Base-by-base conservation (phyloP, 1,140 invertebrate species). In the Sipha flava region DNA sequence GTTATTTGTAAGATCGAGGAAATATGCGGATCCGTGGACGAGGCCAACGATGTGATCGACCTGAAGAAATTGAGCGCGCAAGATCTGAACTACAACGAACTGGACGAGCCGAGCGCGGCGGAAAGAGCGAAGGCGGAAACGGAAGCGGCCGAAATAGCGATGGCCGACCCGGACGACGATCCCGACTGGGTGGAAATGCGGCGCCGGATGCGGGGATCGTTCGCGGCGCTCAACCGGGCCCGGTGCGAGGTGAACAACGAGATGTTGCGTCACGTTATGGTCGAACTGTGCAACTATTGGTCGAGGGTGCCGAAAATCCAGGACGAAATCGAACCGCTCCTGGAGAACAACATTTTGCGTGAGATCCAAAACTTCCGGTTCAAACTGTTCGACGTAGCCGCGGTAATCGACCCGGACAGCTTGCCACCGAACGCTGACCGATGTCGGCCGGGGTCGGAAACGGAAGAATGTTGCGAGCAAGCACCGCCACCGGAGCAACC, bases 201-300 rank as follows among this genome's bases (percentile, higher is more conserved):
- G 3, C 23, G 73, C 7, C 37, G 37, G 49, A 77, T 77, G 73
- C 52, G 73, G 0, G 52, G 73, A 1, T 77, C 73, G 31, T 59
- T 77, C 5, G 21, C 73, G 3, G 52, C 52, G 7, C 23, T 77
- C 9, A 57, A 59, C 3, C 1, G 43, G 10, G 52, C 73, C 1
- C 21, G 16, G 37, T 7, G 2, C 6, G 34, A 29, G 2, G 14
- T 43, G 21, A 37, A 12, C 54, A 4, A 18, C 1, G 34, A 59
- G 16, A 1, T 77, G 10, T 34, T 77, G 3, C 10, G 29, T 7
- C 73, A 77, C 21, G 59, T 77, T 6, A 59, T 77, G 73, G 26
- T 59, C 6, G 73, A 77, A 6, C 34, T 77, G 49, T 77, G 73
- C 3, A 40, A 59, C 7, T 77, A 77, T 23, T 77, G 73, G 73